Evolutionary conservation across 2,113 vertebrate genomes (phyloP), one percentile per base, ranked within the genome.

Genomic region (Corythaeola cristata): DNA sequence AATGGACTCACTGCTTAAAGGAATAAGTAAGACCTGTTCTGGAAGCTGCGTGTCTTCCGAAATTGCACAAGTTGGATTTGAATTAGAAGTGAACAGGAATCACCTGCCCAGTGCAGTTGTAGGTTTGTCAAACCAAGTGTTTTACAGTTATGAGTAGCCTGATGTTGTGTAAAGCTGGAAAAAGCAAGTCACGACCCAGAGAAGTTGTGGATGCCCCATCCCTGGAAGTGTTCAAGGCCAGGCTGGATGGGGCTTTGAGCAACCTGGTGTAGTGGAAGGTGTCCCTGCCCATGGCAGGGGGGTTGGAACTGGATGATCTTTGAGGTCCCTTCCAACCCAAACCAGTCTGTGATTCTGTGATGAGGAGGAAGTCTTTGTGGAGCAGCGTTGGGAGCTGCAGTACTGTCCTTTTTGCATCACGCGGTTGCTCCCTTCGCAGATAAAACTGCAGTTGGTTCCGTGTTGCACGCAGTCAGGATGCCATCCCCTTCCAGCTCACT

Each of bases 1-100:
- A 72, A 3, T 5, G 75, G 71, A 32, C 19, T 88, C 2, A 0
- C 17, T 89, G 32, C 73, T 49, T 62, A 0, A 27, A 49, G 44
- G 67, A 56, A 1, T 35, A 55, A 24, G 22, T 3, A 5, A 33
- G n/a, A 39, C 3, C 28, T 73, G 4, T 8, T 15, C 60, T 24
- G 56, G 77, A 35, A 39, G 16, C 30, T 35, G 12, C 12, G 6
- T n/a, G 4, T 41, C 18, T 58, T 49, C 60, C 69, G n/a, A 41
- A 60, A 19, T 0, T 11, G 26, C 5, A 1, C 9, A 0, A 64
- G 6, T 22, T 26, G 0, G 5, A 0, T 45, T 50, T 53, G 58
- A 35, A 4, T 9, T 27, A 18, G 53, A 30, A 49, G 32, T 2
- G 15, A 52, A 7, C 1, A 32, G 74, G 62, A 9, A 15, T 75